Evolutionary conservation across 2,113 vertebrate genomes (phyloP).

Genomic region (Empidonax alnorum): DNA sequence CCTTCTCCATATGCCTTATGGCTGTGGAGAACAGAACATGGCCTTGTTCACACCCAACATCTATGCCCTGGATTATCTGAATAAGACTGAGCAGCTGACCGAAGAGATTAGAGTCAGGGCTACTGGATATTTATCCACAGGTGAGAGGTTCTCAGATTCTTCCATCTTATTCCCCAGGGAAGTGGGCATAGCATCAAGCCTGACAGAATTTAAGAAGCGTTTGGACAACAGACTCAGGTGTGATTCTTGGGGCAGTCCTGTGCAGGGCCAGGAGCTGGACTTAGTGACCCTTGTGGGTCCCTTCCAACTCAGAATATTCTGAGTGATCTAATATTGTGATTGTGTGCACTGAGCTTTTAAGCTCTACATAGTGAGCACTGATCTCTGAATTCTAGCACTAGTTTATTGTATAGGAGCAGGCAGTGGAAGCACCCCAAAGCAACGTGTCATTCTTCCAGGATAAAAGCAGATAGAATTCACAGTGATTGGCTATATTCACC

Average conservation of each 20-base stretch:
- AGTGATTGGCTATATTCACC: not conserved
- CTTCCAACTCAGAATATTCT: not conserved
- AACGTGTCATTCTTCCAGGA: not conserved
- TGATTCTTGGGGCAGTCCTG: not conserved
- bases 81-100: conserved; percentile 80
- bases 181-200: not conserved
- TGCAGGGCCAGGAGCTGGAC: not conserved
- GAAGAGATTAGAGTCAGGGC: conserved; percentile 69
- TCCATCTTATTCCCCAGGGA: not conserved
- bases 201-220: not conserved
- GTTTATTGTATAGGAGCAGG: not conserved
- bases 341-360: not conserved
- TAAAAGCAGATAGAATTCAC: not conserved
- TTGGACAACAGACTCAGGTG: not conserved
- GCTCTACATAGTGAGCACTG: not conserved
- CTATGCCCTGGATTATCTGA: conserved; percentile 83
- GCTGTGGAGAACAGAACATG: conserved; percentile 88
- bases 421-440: not conserved
- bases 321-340: not conserved
- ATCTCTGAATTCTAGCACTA: not conserved
- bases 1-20: conserved; percentile 80
- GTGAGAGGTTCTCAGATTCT: conserved; percentile 67
- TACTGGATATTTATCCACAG: conserved; percentile 72
- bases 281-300: not conserved
- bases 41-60: conserved; percentile 83